phyloP scores from a whole-genome alignment of 1,140 invertebrate genomes.

The Acarapis woodi region DNA sequence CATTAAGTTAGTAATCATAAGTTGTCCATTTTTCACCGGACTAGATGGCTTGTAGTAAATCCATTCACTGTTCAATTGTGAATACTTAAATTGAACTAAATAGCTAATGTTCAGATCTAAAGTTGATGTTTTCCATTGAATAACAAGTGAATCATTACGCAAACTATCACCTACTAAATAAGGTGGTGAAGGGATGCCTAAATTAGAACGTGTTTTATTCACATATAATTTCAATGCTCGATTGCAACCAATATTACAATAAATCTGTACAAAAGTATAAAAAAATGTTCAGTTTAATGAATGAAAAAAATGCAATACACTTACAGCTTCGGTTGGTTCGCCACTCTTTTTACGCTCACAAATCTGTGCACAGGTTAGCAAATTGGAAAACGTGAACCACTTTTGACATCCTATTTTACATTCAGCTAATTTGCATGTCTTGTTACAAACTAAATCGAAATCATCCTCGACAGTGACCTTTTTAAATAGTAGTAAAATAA shows the following conservation, averaged over 20 bases:
- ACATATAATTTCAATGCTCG: background rate
- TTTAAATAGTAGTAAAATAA: too few relatives aligned
- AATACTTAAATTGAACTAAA: background rate
- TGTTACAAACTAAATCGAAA: too few relatives aligned
- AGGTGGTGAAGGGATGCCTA: background rate
- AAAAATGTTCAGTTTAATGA: too few relatives aligned
- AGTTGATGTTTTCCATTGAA: background rate
- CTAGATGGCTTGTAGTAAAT: background rate
- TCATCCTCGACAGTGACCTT: too few relatives aligned
- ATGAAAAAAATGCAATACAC: too few relatives aligned
- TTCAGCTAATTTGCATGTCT: too few relatives aligned
- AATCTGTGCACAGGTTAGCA: too few relatives aligned
- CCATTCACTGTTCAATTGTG: background rate
- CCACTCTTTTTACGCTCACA: too few relatives aligned
- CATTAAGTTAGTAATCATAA: background rate
- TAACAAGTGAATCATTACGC: background rate
- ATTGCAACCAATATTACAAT: background rate
- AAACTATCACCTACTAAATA: background rate
- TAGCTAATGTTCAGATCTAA: background rate
- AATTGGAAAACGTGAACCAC: too few relatives aligned
- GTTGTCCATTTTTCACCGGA: background rate
- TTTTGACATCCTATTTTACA: too few relatives aligned
- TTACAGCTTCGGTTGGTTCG: too few relatives aligned
- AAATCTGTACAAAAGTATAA: too few relatives aligned
- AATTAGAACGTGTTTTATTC: background rate